Base-by-base conservation (phyloP, 1,140 invertebrate species). In the Oryctes rhinoceros region DNA sequence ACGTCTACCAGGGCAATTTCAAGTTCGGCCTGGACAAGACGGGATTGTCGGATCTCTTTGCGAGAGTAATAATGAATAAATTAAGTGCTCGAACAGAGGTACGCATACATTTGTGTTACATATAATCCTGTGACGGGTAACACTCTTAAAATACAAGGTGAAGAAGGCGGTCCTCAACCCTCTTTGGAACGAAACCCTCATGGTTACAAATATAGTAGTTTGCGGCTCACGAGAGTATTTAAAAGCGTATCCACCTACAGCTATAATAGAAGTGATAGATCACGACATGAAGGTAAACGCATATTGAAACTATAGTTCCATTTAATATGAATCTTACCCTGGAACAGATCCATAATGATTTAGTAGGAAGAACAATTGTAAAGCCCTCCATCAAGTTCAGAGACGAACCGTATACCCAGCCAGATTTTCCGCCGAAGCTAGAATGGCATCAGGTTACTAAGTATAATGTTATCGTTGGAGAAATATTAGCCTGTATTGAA, bases 1-100 rank as follows among this genome's bases (percentile, higher is more conserved):
- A 92, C 80, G 88, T 92, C 80, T 91, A 92, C 86, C 91, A 92
- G 88, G 91, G 91, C 39, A 90, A 89, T 80, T 89, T 92, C 75
- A 88, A 89, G 65, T 89, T 89, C 1, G 90, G 90, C 3, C 86
- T 87, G 81, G 90, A 92, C 80, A 84, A 86, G 48, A 89, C 87
- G 48, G 89, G 88, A 30, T 85, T 91, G 75, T 87, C 88, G 79
- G 89, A 92, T 86, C 88, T 90, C 24, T 88, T 90, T 49, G 82
- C 91, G 4, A 84, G 88, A 24, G 86, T 91, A 7, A 86, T 88
- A 47, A 24, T 79, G n/a, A 71, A 71, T 18, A 24, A 47, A 67
- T 37, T 37, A 71, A 37, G 35, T 30, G 78, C 35, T 15, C 67
- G 62, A 76, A 75, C 76, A 44, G 24, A 78, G 10, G 77, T 78